Base-by-base conservation (phyloP, 2,888 invertebrate species). In the Sarcophaga caerulescens region DNA sequence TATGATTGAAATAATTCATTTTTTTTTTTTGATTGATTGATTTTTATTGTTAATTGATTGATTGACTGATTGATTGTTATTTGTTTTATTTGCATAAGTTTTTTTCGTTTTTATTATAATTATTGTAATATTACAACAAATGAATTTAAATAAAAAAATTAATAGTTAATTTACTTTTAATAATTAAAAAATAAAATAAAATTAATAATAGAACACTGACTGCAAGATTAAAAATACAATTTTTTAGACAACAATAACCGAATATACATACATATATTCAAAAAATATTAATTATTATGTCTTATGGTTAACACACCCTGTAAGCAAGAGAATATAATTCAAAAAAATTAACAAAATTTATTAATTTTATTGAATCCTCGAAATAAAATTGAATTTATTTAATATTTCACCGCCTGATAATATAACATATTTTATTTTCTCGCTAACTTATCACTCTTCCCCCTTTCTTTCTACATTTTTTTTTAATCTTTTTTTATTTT, bases 251-350 rank as follows among this genome's bases (percentile, higher is more conserved):
- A 71, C 63, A 63, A 45, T 52, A 73, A 78, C 23, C 45, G 23
- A 75, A 74, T 57, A 45, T 8, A 76, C 25, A n/a, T n/a, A n/a
- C n/a, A n/a, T n/a, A 17, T 68, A 57, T 68, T 19, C 60, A 23
- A 76, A 70, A 84, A 79, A 75, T 57, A 80, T 52, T 66, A 57
- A 83, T 83, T 84, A 92, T 89, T 89, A 93, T 93, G 93, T 93
- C 93, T 92, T 91, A 92, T 93, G 93, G 93, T 93, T 93, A 88
- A 93, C 92, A 93, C 93, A 93, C 93, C 90, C 82, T 88, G 74
- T 83, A 84, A 87, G 84, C 81, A 87, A 82, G 35, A 19, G 23
- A 73, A 65, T 45, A 11, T 23, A 79, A 71, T 60, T 59, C 45
- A 23, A 69, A 12, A 23, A 45, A 70, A 68, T 59, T 21, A 69